Conservation (phyloP, 2,888 invertebrate species). For the Thumatha senex region DNA sequence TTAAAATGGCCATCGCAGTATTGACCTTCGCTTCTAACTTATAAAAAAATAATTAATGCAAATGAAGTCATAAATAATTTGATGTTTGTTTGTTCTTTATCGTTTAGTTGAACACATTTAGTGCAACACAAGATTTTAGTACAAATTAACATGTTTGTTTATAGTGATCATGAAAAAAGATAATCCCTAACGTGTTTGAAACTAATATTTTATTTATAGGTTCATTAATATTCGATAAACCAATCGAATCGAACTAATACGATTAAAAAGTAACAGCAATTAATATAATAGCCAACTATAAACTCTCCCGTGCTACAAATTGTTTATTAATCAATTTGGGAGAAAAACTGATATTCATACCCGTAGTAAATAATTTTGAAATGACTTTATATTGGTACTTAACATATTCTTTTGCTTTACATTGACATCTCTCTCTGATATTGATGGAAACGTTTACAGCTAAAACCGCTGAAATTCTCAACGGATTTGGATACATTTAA, state of each 20-base stretch:
- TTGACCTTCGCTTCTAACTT: constrained; percentile 35
- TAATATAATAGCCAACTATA: constrained; percentile 23
- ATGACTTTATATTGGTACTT: no score
- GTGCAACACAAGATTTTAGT: constrained; percentile 3
- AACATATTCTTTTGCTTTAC: no score
- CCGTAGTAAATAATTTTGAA: no score
- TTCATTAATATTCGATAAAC: constrained; percentile 23
- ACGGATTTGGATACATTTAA: no score
- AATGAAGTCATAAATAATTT: constrained; percentile 28
- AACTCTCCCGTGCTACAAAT: neutral
- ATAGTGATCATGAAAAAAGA: constrained; percentile 14
- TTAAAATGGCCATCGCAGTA: constrained; percentile 43
- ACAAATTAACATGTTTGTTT: constrained; percentile 17
- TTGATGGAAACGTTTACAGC: no score
- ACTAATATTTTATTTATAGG: constrained; percentile 32
- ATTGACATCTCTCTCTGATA: no score
- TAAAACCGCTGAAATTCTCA: no score
- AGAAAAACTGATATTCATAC: no score
- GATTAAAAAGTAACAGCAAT: constrained; percentile 31
- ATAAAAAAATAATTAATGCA: constrained; percentile 37
- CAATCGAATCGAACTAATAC: constrained; percentile 30
- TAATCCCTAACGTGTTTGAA: constrained; percentile 31
- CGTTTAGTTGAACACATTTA: constrained; percentile 21
- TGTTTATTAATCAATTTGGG: constrained; percentile 16
- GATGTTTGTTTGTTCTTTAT: constrained; percentile 25